A percentile compares a stretch with the other conserved stretches of the same genome.
Conservation (phyloP, 35 echinoderm and acorn worm species). For the Lytechinus variegatus region DNA sequence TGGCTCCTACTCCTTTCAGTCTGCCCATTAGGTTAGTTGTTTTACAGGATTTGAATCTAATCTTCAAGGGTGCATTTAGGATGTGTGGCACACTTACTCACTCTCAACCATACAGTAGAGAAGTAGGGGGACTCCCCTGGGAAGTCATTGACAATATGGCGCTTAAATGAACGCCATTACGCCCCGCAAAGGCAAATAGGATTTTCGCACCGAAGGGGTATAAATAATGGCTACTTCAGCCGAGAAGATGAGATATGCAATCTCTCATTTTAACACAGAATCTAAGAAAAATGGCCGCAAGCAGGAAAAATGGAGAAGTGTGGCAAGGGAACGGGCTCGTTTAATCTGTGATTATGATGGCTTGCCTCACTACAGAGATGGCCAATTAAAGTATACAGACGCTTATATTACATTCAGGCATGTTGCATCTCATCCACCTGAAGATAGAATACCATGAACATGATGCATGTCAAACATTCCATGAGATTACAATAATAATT, state of each 20-base stretch:
- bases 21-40: constrained; percentile 43
- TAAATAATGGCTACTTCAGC: constrained; percentile 52
- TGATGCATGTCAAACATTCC: not conserved
- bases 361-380: not conserved
- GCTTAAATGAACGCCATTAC: constrained; percentile 49
- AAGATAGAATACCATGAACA: constrained; percentile 16
- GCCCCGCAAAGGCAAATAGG: constrained; percentile 48
- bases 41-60: constrained; percentile 50
- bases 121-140: constrained; percentile 40
- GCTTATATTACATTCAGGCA: constrained; percentile 39
- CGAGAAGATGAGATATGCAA: constrained; percentile 50
- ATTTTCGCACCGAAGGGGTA: constrained; percentile 52
- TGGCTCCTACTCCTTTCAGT: not conserved
- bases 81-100: constrained; percentile 6
- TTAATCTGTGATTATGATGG: constrained; percentile 41
- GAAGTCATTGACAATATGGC: constrained; percentile 51
- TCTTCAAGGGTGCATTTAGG: constrained; percentile 12
- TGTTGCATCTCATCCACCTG: constrained; percentile 30
- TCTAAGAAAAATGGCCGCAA: constrained; percentile 37
- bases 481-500: not conserved
- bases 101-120: not conserved
- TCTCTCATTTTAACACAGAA: constrained; percentile 51
- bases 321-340: constrained; percentile 38
- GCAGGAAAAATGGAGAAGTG: constrained; percentile 29
- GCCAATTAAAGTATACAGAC: constrained; percentile 26